Conservation (phyloP, 2,797 vertebrate species). For the Gymnocypris eckloni region DNA sequence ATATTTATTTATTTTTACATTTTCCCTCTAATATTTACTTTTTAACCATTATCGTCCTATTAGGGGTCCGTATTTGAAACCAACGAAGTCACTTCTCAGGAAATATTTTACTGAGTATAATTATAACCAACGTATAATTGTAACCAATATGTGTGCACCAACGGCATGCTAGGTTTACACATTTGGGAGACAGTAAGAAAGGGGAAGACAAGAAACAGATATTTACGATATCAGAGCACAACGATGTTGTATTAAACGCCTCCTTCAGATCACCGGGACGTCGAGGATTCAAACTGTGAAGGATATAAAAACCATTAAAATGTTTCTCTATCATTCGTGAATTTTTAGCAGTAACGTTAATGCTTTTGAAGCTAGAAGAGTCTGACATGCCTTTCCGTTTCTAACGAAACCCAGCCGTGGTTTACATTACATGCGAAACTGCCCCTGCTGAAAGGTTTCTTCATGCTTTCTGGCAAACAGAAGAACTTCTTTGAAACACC, state of each 20-base stretch:
- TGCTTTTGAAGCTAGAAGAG: background rate
- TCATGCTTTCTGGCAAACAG: constrained; percentile 72
- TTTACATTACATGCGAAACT: constrained; percentile 50
- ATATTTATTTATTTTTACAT: too few species aligned
- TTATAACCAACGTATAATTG: too few species aligned
- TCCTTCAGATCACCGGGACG: constrained; percentile 79
- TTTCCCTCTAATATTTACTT: too few species aligned
- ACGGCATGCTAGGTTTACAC: background rate
- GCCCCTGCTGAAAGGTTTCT: constrained; percentile 66
- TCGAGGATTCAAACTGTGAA: constrained; percentile 74
- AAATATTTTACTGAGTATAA: background rate
- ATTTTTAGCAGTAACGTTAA: background rate
- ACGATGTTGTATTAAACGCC: constrained; percentile 68
- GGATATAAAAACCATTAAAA: background rate
- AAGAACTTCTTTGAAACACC: constrained; percentile 72
- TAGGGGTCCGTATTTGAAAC: background rate
- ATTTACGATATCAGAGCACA: constrained; percentile 66
- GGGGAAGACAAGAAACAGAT: too few species aligned
- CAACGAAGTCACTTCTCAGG: too few species aligned
- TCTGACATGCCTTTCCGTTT: constrained; percentile 69
- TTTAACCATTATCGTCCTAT: background rate
- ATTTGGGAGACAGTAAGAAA: background rate
- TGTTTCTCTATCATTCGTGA: background rate
- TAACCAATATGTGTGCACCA: background rate
- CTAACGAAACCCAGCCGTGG: constrained; percentile 76